Conservation (phyloP, 2,797 vertebrate genomes). For the Ctenosaura bakeri region DNA sequence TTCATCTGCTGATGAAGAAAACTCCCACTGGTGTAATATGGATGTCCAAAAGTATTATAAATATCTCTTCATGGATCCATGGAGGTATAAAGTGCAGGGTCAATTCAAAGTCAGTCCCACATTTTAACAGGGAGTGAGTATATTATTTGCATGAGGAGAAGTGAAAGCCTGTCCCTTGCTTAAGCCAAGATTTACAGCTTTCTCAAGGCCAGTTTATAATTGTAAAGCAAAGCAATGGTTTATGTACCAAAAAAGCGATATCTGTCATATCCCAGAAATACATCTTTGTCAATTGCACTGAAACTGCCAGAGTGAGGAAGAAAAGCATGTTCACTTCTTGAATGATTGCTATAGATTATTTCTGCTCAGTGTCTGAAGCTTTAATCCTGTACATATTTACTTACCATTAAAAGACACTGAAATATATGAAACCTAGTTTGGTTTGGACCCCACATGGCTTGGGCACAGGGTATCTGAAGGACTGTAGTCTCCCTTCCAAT, state of each 20-base stretch:
- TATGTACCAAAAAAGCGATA: conserved; percentile 54
- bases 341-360: not conserved
- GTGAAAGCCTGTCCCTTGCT: conserved; percentile 65
- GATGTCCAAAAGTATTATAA: conserved; percentile 77
- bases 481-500: too few relatives aligned
- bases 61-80: conserved; percentile 72
- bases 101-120: conserved; percentile 80
- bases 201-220: conserved; percentile 70
- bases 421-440: not conserved
- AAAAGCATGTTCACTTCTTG: conserved; percentile 13
- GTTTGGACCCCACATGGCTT: not conserved
- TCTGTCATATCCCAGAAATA: conserved; percentile 60
- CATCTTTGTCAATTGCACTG: conserved; percentile 25
- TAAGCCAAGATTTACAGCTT: conserved; percentile 76
- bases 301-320: not conserved
- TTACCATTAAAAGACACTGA: not conserved
- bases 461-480: too few relatives aligned
- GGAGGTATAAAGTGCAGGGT: conserved; percentile 74
- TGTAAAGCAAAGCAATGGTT: conserved; percentile 73
- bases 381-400: not conserved
- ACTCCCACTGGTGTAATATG: conserved; percentile 76
- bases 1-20: conserved; percentile 74
- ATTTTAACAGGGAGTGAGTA: conserved; percentile 75
- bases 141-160: conserved; percentile 75
- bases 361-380: conserved; percentile 23